Percentiles rank a stretch among this genome's conserved stretches.
Conservation (phyloP, 92 coral and sea anemone species). For the Parazoanthus darwini region DNA sequence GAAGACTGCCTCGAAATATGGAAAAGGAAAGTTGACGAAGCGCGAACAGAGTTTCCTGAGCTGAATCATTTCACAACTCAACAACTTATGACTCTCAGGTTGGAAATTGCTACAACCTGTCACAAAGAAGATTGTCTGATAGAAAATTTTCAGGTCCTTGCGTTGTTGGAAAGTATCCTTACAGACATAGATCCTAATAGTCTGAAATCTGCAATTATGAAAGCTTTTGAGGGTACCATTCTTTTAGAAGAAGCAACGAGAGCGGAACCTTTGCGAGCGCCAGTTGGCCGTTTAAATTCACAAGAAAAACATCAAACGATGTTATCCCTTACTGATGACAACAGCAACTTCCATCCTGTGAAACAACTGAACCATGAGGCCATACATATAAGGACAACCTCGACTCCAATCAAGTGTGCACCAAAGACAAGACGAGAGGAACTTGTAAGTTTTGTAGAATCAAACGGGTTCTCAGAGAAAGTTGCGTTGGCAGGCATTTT, state of each 20-base stretch:
- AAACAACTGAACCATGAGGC: not conserved
- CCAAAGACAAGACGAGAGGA: constrained; percentile 18
- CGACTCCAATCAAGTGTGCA: not conserved
- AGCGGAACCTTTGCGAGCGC: not conserved
- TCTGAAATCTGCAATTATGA: constrained; percentile 47
- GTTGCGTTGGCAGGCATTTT: constrained; percentile 68
- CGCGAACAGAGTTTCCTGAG: constrained; percentile 52
- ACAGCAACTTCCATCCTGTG: not conserved
- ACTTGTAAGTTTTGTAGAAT: constrained; percentile 45
- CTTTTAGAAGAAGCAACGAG: constrained; percentile 3
- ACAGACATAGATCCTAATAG: constrained; percentile 50
- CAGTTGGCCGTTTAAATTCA: not conserved
- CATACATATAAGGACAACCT: not conserved
- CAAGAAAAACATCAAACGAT: not conserved
- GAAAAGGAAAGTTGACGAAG: constrained; percentile 57
- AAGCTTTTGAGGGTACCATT: not conserved
- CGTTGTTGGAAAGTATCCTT: constrained; percentile 71
- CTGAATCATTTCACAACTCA: constrained; percentile 77
- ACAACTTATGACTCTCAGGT: constrained; percentile 70
- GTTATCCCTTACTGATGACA: not conserved
- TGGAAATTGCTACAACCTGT: constrained; percentile 64
- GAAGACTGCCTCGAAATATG: constrained; percentile 59
- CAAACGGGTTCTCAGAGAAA: constrained; percentile 58
- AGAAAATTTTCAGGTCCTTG: constrained; percentile 55
- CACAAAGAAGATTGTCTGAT: constrained; percentile 31